Base-by-base conservation (phyloP, 2,888 invertebrate genomes). In the Heliconius ismenius region DNA sequence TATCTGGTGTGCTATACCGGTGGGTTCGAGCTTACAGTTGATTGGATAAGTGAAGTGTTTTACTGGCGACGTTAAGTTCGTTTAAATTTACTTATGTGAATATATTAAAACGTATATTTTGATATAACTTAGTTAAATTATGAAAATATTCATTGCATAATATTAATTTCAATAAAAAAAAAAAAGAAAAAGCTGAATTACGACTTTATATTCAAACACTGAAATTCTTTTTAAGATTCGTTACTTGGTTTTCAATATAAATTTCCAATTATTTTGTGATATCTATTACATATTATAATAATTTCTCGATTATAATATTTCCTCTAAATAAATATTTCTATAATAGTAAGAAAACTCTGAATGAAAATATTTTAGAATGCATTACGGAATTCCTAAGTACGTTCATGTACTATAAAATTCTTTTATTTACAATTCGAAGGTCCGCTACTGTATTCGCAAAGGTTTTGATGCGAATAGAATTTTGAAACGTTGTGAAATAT, bases 401-500 rank as follows among this genome's bases (percentile, higher is more conserved):
- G 15, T 67, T 36, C 21, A 63, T 63, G 36, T 72, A 72, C 64
- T 76, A 64, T 64, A 72, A 64, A 72, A 72, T 76, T 76, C 64
- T 64, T 72, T 76, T 54, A 64, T 76, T 72, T 58, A 39, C 54
- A 64, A 72, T 76, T 76, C 58, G 26, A 72, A 54, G 36, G 49
- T 49, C 64, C 15, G 36, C 21, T 72, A 72, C 36, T 60, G 65
- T 73, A 74, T 77, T 79, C 63, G 58, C 73, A 78, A 60, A 75
- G 69, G 70, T 75, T 76, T 65, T 54, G 70, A 60, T 54, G 26
- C 72, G 62, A 68, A 73, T 76, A 54, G 78, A 73, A 76, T 74
- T 78, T 79, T 78, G 83, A 81, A 82, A 82, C 81, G 83, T 79
- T 83, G 81, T 86, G 82, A 81, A 87, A 85, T 83, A 86, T 85